Evolutionary conservation across 64 coral and sea anemone species (phyloP), one percentile per base, ranked within the genome.

Genomic region (Trachythela sp.): DNA sequence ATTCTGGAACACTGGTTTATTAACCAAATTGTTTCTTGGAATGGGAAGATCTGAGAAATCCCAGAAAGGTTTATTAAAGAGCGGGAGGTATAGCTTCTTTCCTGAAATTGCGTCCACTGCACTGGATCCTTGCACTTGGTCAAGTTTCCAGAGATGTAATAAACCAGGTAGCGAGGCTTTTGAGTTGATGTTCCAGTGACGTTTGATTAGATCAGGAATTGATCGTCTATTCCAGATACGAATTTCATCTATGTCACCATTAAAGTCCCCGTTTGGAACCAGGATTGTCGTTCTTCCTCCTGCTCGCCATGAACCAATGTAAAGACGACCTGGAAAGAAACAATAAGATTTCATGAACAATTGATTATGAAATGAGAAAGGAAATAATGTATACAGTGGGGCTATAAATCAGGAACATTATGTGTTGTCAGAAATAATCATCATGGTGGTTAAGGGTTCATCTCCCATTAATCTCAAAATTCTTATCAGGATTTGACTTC

Each of bases 111-210:
- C 42, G 42, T 97, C 95, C 15, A 31, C 70, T 43, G 92, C 90
- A 39, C 94, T 30, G 6, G 24, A 59, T 85, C 95, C 95, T 71
- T 97, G 90, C 9, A 58, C 93, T 68, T 94, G 87, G 49, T 97
- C 90, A 90, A 97, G 50, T 48, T 94, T 97, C 95, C 95, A 97
- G 18, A 97, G 93, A 88, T 94, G 92, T 33, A 94, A 45, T n/a
- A 97, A 89, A 60, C 92, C 95, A 58, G 91, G 91, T 52, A 15
- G 48, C 29, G 40, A 36, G 20, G 70, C 60, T 26, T 92, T 60
- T 0, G 94, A 90, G 89, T 97, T 97, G 4, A 97, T 50, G 49
- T 88, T 77, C 92, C 84, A 92, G 70, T 94, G 94, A 31, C 70
- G 48, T 59, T 77, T 94, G 37, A 97, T 89, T 13, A 94, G 84